Evolutionary conservation across 2,113 vertebrate species (phyloP), one percentile per base, ranked within the genome.

Genomic region (Anolis carolinensis): DNA sequence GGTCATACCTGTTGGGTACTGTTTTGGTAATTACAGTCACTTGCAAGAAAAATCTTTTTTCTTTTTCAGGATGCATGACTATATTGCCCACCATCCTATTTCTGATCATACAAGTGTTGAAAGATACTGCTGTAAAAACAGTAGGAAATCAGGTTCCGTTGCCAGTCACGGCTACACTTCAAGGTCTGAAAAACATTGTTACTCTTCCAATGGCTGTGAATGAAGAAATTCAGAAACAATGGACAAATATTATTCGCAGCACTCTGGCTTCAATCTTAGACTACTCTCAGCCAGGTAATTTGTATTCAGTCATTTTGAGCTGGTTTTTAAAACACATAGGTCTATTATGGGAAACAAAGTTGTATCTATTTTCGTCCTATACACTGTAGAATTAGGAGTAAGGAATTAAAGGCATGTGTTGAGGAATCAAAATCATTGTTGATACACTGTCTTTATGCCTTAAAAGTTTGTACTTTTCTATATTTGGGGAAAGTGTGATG

Each of bases 81-180:
- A 93, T 99, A 85, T 94, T 99, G 59, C 99, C 99, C 44, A 99
- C 99, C 7, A 97, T 98, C 87, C 95, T 99, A n/a, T 99, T 98
- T 95, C 96, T 99, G 86, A 97, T 99, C 95, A 99, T 98, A 39
- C 98, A 97, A 77, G 98, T 99, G 70, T 92, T 99, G 95, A 97
- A 96, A 95, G 98, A 99, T 95, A 99, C 99, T 9, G 98, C 98
- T 34, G 86, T 98, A 76, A 99, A 97, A 91, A 97, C 96, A 0
- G 25, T 95, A 50, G 98, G 98, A 93, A 97, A 96, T 91, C 96
- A 96, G 0, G 97, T 98, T 62, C 95, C 98, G 34, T 93, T 92
- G 48, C 97, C 98, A 4, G 98, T 98, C 81, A 97, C 97, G 2
- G 98, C 98, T 18, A 97, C 98, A 67, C 97, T 99, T 94, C 99